phyloP scores from a whole-genome alignment of 2,888 invertebrate species.

The Xanthia icteritia region DNA sequence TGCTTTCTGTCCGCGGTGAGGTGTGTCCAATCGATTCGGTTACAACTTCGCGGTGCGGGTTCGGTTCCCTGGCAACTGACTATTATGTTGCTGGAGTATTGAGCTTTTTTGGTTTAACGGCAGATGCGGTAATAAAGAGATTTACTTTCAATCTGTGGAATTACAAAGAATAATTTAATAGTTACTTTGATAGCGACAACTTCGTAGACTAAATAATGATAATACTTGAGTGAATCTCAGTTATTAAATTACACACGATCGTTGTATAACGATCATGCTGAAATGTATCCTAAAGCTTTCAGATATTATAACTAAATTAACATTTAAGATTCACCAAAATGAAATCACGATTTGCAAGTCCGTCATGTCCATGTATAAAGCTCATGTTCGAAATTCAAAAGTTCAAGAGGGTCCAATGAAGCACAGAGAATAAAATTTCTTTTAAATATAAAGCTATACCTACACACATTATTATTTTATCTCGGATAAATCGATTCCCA shows the following conservation, averaged over 20 bases:
- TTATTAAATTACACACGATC: neutral
- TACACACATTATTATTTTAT: conserved; percentile 46
- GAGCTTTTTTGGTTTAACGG: conserved; percentile 36
- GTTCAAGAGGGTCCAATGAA: conserved; percentile 31
- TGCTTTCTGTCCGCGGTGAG: conserved; percentile 65
- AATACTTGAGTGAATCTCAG: neutral
- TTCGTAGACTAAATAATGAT: neutral
- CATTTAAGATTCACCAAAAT: neutral
- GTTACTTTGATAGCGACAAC: neutral
- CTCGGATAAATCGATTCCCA: conserved; percentile 57
- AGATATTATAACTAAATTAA: neutral
- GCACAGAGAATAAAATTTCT: conserved; percentile 11
- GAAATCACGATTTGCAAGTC: neutral
- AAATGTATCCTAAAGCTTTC: neutral
- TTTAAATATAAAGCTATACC: conserved; percentile 28
- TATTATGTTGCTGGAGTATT: conserved; percentile 55
- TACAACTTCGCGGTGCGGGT: conserved; percentile 67
- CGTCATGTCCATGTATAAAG: neutral
- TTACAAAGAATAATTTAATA: neutral
- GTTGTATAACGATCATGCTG: too few relatives aligned
- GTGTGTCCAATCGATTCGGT: conserved; percentile 67
- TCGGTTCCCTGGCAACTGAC: conserved; percentile 56
- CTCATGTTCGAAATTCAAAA: conserved; percentile 48
- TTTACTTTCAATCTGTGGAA: conserved; percentile 26
- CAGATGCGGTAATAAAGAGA: conserved; percentile 52